Conservation (phyloP, 2,113 vertebrate species). For the Tringa solitaria region DNA sequence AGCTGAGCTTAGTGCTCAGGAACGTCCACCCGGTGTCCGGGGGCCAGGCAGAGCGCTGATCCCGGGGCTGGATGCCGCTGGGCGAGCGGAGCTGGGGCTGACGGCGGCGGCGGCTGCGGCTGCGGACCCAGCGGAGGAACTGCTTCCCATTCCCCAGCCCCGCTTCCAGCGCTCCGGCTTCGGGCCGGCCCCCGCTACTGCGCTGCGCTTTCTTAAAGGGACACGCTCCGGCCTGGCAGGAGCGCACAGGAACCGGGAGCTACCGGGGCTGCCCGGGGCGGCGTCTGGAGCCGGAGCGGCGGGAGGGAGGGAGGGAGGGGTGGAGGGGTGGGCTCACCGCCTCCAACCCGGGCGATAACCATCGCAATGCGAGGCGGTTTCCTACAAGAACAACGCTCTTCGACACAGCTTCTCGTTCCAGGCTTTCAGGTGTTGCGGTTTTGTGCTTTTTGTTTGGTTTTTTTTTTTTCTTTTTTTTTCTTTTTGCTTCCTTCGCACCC, state of each 20-base stretch:
- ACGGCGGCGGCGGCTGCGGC: fast-evolving
- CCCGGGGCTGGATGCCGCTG: constrained; percentile 9
- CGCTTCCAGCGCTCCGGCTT: background rate
- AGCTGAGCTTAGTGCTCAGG: constrained; percentile 65
- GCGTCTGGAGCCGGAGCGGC: background rate
- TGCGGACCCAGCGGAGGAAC: background rate
- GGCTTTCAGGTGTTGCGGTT: background rate
- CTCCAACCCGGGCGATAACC: background rate
- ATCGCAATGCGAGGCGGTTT: background rate
- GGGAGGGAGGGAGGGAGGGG: no score
- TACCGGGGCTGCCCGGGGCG: background rate
- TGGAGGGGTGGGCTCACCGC: background rate
- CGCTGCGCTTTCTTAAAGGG: constrained; percentile 71
- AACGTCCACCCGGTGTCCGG: constrained; percentile 19
- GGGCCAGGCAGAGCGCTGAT: background rate
- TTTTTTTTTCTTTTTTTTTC: background rate
- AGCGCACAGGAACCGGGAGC: background rate
- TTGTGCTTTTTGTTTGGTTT: background rate
- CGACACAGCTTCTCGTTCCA: fast-evolving
- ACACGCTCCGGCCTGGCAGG: background rate
- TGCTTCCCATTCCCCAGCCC: constrained; percentile 32
- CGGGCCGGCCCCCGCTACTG: constrained; percentile 23
- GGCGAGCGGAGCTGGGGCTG: background rate
- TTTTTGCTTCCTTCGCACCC: no score
- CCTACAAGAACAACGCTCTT: fast-evolving